Percentiles rank a stretch among this genome's conserved stretches.
Evolutionary conservation across 1,140 invertebrate species (phyloP).

Genomic region (Amphibalanus amphitrite): DNA sequence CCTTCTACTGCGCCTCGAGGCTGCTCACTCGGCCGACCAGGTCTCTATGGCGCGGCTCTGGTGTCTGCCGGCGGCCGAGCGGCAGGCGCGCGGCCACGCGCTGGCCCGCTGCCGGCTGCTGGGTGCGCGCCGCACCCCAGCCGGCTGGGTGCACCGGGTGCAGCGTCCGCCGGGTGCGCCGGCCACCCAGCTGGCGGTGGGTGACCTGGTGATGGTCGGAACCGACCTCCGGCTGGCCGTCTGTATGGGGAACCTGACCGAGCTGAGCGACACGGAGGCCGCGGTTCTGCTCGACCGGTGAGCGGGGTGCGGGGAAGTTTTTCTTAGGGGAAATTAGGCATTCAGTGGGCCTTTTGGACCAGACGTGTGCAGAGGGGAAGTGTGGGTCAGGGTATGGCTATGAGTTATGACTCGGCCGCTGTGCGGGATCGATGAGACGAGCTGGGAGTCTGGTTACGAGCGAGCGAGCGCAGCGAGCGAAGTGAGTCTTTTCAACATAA

Average conservation of each 20-base stretch:
- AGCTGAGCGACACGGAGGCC: background rate
- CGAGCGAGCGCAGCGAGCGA: too few species aligned
- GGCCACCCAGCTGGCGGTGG: background rate
- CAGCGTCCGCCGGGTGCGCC: too few species aligned
- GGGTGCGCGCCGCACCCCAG: too few species aligned
- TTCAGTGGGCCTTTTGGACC: too few species aligned
- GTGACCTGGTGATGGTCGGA: background rate
- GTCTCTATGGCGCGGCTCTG: constrained; percentile 44
- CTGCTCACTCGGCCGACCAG: constrained; percentile 26
- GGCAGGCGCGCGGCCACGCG: constrained; percentile 19
- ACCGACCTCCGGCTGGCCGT: background rate
- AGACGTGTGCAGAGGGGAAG: too few species aligned
- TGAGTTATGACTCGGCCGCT: too few species aligned
- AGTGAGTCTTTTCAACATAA: too few species aligned
- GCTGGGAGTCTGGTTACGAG: too few species aligned
- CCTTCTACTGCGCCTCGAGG: constrained; percentile 52
- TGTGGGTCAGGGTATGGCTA: too few species aligned
- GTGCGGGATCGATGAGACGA: too few species aligned
- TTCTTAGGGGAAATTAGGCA: too few species aligned
- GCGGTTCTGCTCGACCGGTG: background rate
- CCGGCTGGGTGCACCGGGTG: background rate
- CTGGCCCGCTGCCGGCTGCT: background rate
- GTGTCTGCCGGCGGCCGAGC: constrained; percentile 34
- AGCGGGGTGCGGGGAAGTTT: background rate
- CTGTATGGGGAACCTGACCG: background rate